Evolutionary conservation across 2,888 invertebrate species (phyloP).

Genomic region (Spilosoma lubricipeda): DNA sequence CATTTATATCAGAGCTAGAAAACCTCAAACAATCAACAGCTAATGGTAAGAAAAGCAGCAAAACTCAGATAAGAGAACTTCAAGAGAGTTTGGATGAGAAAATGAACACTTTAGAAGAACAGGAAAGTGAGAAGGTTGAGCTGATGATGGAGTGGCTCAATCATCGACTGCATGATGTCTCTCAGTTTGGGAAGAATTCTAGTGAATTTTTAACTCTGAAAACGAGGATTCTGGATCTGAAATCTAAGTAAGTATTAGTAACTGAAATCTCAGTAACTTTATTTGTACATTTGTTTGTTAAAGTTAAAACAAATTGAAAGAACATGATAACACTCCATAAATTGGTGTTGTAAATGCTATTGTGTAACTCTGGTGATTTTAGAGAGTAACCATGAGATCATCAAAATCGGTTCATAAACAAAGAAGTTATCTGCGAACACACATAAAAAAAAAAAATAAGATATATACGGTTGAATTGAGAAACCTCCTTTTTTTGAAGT

Average conservation of each 20-base stretch:
- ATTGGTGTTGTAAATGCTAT: no score
- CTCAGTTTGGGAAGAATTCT: constrained; percentile 67
- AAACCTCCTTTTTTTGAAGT: no score
- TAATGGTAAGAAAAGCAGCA: constrained; percentile 53
- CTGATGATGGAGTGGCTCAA: constrained; percentile 82
- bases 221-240: constrained; percentile 76
- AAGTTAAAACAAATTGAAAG: no score
- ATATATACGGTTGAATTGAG: no score
- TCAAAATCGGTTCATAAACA: no score
- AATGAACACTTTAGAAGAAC: constrained; percentile 68
- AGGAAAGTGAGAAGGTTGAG: constrained; percentile 77
- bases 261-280: neutral
- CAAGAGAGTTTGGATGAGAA: constrained; percentile 73
- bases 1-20: constrained; percentile 67
- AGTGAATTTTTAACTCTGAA: constrained; percentile 73
- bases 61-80: constrained; percentile 66
- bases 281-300: no score
- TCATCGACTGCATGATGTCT: constrained; percentile 68
- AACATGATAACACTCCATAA: no score
- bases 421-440: no score
- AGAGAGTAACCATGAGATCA: no score
- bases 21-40: constrained; percentile 56
- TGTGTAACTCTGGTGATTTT: no score
- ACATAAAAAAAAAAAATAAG: no score
- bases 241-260: constrained; percentile 74